Base-by-base conservation (phyloP, 35 echinoderm and acorn worm species). In the Apostichopus californicus region DNA sequence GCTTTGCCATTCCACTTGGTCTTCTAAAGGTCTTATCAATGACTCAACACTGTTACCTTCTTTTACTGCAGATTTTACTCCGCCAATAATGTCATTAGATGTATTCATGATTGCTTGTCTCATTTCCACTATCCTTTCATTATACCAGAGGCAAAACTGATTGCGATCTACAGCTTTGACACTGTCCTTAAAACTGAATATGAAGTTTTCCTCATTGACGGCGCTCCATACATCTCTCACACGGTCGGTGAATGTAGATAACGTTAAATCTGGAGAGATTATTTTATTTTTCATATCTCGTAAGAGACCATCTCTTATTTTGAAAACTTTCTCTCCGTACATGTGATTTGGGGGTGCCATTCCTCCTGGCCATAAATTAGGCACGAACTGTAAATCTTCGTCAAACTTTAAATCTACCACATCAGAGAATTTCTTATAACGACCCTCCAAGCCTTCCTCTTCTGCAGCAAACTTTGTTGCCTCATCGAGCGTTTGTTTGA, bases 131-230 rank as follows among this genome's bases (percentile, higher is more conserved):
- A 81, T 81, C 79, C 28, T 55, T 81, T 52, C 13, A 54, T 81
- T 81, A 52, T 81, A 81, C 5, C 5, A 5, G 14, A 81, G 79
- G 54, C 79, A 81, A 59, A 87, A 59, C n/a, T 87, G 54, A 66
- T 87, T 87, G 18, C 0, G 64, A 46, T 46, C 34, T 46, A 46
- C 34, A 46, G 34, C 34, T 46, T 1, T 46, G 34, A 46, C 34
- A 46, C 83, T 87, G 56, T 87, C 60, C 17, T 87, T 10, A 25
- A 87, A 87, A 63, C 14, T 87, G 14, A 87, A 87, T 3, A 87
- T 14, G 22, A 87, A 87, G 59, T 87, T 20, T 71, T 87, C 86
- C 23, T 71, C 64, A 9, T 64, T 59, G 4, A 87, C 24, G 4
- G 86, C 86, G 5, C 5, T 68, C 86, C 86, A 87, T 6, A 68